Evolutionary conservation across 2,113 vertebrate species (phyloP), one percentile per base, ranked within the genome.

Genomic region (Rhynchomys soricoides): DNA sequence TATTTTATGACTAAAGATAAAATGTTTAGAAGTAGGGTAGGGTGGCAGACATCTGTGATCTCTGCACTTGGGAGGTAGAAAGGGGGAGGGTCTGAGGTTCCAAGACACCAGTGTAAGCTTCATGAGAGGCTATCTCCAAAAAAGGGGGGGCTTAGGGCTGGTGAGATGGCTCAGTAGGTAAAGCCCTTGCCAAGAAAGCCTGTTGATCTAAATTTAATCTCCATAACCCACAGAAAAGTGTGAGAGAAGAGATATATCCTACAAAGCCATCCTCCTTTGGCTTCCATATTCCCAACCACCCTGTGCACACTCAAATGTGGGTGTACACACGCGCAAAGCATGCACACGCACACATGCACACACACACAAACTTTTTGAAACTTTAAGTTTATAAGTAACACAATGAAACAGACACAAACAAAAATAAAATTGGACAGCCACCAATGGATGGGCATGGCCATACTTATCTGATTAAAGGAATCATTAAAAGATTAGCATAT

Each of bases 401-500:
- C 1, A 73, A 22, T 77, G 78, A 55, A 24, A 81, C 40, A 9
- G 31, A n/a, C 22, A 64, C 8, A 83, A 52, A 87, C 55, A 12
- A 34, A 50, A 93, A 70, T 13, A 59, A 83, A 89, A 59, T 0
- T 8, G 11, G 79, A 16, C 45, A 73, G 79, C 57, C 29, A 57
- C 22, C 22, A 59, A 82, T 26, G 37, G 37, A 75, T 87, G 6
- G 7, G 26, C 57, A 70, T 57, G 68, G 34, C 7, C 16, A 26
- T 10, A 85, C 64, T 89, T 45, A 26, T 59, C 82, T 89, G 90
- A 92, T 40, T 11, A 64, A 43, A 71, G 57, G 17, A 85, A 37
- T 5, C 79, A 92, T 86, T 79, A 29, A 96, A 91, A 95, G 11
- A 91, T 64, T 55, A 43, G 10, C 48, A 55, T 75, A 90, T 34